These are phyloP conservation scores for Lumbricus terrestris DNA, from an alignment of 2,888 invertebrate species.

Conservation along the genomic window DNA sequence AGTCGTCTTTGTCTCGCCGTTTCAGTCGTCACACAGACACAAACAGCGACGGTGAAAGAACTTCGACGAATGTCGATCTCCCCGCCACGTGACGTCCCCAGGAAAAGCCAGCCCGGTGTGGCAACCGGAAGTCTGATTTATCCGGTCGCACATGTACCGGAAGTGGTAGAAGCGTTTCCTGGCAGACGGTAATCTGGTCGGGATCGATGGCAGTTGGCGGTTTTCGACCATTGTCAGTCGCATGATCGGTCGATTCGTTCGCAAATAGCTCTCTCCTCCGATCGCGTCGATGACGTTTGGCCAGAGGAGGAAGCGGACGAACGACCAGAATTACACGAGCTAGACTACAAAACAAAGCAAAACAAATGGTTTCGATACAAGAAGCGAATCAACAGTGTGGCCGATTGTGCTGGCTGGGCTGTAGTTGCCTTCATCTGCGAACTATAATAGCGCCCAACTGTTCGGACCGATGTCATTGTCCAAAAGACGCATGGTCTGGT, in stretches of 20 bases:
- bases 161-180: slow-evolving; percentile 3
- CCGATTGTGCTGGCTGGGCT: too few relatives aligned
- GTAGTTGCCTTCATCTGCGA: neutral
- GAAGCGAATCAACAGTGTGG: neutral
- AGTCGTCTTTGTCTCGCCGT: neutral
- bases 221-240: neutral
- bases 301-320: neutral
- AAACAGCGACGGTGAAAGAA: neutral
- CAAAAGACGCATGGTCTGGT: neutral
- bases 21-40: neutral
- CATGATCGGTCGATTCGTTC: neutral
- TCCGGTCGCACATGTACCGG: neutral
- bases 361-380: neutral
- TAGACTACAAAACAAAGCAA: neutral
- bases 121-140: neutral
- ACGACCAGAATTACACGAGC: neutral
- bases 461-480: neutral
- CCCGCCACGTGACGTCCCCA: neutral
- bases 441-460: neutral
- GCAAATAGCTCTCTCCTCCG: neutral
- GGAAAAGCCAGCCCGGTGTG: neutral
- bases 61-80: neutral
- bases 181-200: neutral
- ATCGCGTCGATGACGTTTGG: neutral
- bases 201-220: neutral